These are phyloP conservation scores for Lasioglossum oenotherae DNA, from an alignment of 2,888 invertebrate genomes.

Conservation along the genomic window DNA sequence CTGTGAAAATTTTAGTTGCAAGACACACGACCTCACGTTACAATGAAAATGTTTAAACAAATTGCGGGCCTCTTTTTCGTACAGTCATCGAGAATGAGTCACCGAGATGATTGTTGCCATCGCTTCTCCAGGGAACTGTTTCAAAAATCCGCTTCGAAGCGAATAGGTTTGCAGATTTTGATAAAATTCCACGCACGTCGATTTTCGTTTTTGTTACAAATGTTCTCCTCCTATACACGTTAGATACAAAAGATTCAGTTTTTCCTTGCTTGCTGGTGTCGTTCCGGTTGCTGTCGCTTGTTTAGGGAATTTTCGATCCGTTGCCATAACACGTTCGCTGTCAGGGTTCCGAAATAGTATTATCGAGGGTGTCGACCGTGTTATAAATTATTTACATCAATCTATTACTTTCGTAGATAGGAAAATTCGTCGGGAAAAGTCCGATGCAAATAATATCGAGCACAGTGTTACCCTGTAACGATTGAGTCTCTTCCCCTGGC, in stretches of 20 bases:
- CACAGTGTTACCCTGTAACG: background rate
- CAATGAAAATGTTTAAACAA: background rate
- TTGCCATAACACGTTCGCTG: background rate
- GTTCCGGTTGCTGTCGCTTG: background rate
- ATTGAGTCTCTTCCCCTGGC: background rate
- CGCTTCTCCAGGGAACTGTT: background rate
- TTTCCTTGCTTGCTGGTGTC: background rate
- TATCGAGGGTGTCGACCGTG: background rate
- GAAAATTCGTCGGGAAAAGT: background rate
- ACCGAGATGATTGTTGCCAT: background rate
- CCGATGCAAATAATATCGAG: slow-evolving; percentile 12
- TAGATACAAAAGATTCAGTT: slow-evolving; percentile 17
- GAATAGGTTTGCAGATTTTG: background rate
- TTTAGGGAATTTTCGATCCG: slow-evolving; percentile 19
- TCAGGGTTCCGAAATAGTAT: background rate
- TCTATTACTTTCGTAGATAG: background rate
- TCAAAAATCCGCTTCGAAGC: background rate
- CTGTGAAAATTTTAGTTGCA: background rate
- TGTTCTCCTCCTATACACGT: background rate
- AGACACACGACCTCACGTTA: background rate
- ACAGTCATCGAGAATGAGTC: background rate
- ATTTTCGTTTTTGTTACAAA: slow-evolving; percentile 1
- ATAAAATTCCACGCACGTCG: background rate
- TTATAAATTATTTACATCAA: background rate
- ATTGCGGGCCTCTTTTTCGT: background rate